Base-by-base conservation (phyloP, 2,888 invertebrate genomes). In the Clunio marinus region DNA sequence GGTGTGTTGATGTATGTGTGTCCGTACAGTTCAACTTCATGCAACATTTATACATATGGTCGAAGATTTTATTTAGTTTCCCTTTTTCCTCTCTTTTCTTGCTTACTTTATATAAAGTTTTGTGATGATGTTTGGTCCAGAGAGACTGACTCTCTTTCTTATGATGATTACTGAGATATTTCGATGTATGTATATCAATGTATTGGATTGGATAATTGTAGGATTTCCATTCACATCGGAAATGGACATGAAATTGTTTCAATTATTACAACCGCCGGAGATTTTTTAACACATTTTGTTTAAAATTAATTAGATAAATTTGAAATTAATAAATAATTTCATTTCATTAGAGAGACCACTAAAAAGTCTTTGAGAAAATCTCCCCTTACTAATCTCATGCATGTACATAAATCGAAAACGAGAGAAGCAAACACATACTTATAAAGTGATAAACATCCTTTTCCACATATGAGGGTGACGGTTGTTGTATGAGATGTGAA, bases 381-480 rank as follows among this genome's bases (percentile, higher is more conserved):
- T 32, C 32, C 32, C 32, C 32, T 32, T 8, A 32, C 4, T 7
- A 7, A 32, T 32, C 8, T 32, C 32, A 8, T n/a, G n/a, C n/a
- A n/a, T 4, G 32, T 32, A 32, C 32, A 32, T 32, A 32, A 32
- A 32, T 32, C 32, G 32, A n/a, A n/a, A n/a, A n/a, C n/a, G n/a
- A n/a, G n/a, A n/a, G n/a, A n/a, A n/a, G n/a, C 10, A 46, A 10
- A 57, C 57, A n/a, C 20, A 25, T 57, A 57, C 15, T 13, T 25
- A 25, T 22, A 10, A 57, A 10, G 25, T 25, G 57, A 57, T 57
- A 57, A 57, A 57, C 57, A 57, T 57, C 57, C 57, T 25, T 59
- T 32, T 20, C 20, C 59, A 59, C 59, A 59, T 59, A 59, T 59
- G 59, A 59, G 32, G 17, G 15, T n/a, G n/a, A n/a, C n/a, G n/a